Evolutionary conservation across 2,888 invertebrate genomes (phyloP).

Genomic region (Drosophila gaucha): DNA sequence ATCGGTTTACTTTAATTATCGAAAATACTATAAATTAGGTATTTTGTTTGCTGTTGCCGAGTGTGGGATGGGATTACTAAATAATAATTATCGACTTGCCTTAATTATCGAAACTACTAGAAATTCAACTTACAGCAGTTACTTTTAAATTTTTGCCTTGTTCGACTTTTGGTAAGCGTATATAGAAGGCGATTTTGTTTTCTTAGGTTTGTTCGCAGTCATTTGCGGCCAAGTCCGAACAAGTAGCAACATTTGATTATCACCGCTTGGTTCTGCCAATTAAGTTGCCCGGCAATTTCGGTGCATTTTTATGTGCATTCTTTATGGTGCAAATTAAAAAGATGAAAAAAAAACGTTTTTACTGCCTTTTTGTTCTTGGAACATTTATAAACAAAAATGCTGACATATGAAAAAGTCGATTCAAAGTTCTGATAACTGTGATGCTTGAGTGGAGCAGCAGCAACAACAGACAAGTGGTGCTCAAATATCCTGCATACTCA

Average conservation of each 20-base stretch:
- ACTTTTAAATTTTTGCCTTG: too few relatives aligned
- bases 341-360: constrained; percentile 14
- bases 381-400: constrained; percentile 36
- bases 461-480: constrained; percentile 51
- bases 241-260: constrained; percentile 30
- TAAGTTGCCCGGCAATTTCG: constrained; percentile 40
- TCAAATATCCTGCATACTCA: constrained; percentile 70
- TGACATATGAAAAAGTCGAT: constrained; percentile 39
- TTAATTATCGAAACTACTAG: not conserved
- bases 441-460: constrained; percentile 26
- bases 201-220: not conserved
- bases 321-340: constrained; percentile 63
- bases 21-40: not conserved
- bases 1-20: not conserved
- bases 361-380: constrained; percentile 52
- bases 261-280: constrained; percentile 35
- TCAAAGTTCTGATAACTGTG: constrained; percentile 32
- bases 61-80: too few relatives aligned
- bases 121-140: not conserved
- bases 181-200: not conserved
- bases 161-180: constrained; percentile 20
- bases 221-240: not conserved
- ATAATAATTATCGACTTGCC: too few relatives aligned
- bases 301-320: constrained; percentile 31
- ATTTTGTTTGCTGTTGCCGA: too few relatives aligned